Conservation (phyloP, 1,140 invertebrate genomes). For the Pseudomyrmex pallidus region DNA sequence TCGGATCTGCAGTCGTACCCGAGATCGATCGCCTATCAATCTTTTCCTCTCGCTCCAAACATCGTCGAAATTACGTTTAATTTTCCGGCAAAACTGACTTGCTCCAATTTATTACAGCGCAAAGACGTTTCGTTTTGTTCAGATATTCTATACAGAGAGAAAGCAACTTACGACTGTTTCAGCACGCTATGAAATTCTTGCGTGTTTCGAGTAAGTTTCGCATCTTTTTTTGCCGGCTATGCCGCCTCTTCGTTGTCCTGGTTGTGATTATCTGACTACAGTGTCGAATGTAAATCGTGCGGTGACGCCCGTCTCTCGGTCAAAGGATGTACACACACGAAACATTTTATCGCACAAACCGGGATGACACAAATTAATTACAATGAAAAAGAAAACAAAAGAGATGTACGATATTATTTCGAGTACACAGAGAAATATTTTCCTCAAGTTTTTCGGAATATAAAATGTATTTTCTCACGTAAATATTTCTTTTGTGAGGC, state of each 20-base stretch:
- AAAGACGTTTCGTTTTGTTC: slow-evolving; percentile 37
- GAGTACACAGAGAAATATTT: too few species aligned
- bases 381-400: too few species aligned
- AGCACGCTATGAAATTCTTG: neutral
- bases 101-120: slow-evolving; percentile 36
- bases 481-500: too few species aligned
- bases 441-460: too few species aligned
- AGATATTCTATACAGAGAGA: neutral
- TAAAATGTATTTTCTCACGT: too few species aligned
- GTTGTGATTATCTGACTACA: slow-evolving; percentile 3
- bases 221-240: neutral
- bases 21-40: slow-evolving; percentile 40
- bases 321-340: too few species aligned
- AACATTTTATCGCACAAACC: too few species aligned
- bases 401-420: too few species aligned
- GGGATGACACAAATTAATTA: too few species aligned
- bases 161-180: slow-evolving; percentile 1
- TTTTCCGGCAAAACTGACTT: slow-evolving; percentile 9
- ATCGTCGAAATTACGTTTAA: slow-evolving; percentile 43
- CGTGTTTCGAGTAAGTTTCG: slow-evolving; percentile 2
- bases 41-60: slow-evolving; percentile 37
- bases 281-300: neutral
- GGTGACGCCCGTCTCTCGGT: neutral
- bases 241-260: neutral
- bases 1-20: neutral